Evolutionary conservation across 2,888 invertebrate genomes (phyloP).

Genomic region (Dolichomitus sp.): DNA sequence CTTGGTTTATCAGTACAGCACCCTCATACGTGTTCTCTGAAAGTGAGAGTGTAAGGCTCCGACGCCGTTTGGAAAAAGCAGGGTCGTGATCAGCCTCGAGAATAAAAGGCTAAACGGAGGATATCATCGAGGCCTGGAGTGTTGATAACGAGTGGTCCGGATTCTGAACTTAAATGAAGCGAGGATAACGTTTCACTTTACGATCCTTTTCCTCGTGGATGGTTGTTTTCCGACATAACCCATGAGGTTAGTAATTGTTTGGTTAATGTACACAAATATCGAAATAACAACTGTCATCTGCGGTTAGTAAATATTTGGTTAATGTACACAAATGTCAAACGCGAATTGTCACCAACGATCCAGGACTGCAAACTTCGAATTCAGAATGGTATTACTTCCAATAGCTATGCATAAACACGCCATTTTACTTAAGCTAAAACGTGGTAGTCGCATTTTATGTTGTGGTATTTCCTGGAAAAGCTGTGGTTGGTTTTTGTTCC

Average conservation of each 20-base stretch:
- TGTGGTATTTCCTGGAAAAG: constrained; percentile 33
- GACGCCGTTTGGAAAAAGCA: neutral
- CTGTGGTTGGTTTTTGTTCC: constrained; percentile 25
- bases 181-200: constrained; percentile 19
- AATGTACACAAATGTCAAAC: too few relatives aligned
- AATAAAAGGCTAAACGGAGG: constrained; percentile 36
- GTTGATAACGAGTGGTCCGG: constrained; percentile 11
- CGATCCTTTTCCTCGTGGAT: constrained; percentile 1
- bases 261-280: neutral
- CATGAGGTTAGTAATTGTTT: neutral
- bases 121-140: constrained; percentile 44
- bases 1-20: constrained; percentile 59
- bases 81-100: constrained; percentile 25
- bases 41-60: constrained; percentile 3
- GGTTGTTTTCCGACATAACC: neutral
- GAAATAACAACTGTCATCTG: neutral
- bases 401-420: constrained; percentile 3
- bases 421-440: neutral
- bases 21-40: constrained; percentile 33
- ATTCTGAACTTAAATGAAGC: constrained; percentile 15
- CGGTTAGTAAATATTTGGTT: neutral
- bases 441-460: constrained; percentile 21
- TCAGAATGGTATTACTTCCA: neutral
- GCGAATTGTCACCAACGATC: too few relatives aligned
- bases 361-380: neutral